Percentiles rank a stretch among this genome's conserved stretches.
Evolutionary conservation across 2,113 vertebrate genomes (phyloP).

Genomic region (Bothrops jararaca): DNA sequence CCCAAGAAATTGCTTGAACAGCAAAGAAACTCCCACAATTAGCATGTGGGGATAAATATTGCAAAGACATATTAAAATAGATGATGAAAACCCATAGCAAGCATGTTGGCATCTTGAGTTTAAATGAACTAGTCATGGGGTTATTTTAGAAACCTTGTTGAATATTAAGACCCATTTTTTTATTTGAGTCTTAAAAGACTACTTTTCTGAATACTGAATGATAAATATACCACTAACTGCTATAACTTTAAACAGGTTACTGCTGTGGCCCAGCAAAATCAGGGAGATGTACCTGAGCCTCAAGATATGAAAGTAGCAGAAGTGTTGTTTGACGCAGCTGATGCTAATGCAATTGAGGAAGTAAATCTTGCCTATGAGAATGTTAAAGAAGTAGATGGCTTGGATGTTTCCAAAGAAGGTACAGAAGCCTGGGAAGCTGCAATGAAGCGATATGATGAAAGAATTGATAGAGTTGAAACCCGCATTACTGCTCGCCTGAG

Average conservation of each 20-base stretch:
- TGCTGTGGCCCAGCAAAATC: conserved; percentile 89
- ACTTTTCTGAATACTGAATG: background rate
- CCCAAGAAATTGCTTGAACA: background rate
- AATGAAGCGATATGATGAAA: conserved; percentile 95
- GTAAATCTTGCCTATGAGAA: conserved; percentile 98
- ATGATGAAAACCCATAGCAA: background rate
- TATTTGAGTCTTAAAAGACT: background rate
- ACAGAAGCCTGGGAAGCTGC: conserved; percentile 98
- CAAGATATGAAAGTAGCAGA: conserved; percentile 95
- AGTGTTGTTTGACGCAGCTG: conserved; percentile 95
- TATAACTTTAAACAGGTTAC: conserved; percentile 76
- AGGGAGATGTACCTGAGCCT: conserved; percentile 89
- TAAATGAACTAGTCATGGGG: background rate
- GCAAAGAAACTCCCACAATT: background rate
- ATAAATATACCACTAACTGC: background rate
- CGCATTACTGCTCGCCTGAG: conserved; percentile 94
- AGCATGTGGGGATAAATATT: background rate
- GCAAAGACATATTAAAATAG: background rate
- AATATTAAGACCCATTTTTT: background rate
- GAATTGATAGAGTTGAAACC: conserved; percentile 96
- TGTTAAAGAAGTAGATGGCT: conserved; percentile 95
- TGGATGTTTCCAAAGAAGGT: conserved; percentile 97
- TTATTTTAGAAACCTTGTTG: background rate
- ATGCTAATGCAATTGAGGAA: conserved; percentile 96
- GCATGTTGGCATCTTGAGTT: background rate